Percentiles rank a stretch among this genome's conserved stretches.
phyloP scores from a whole-genome alignment of 1,140 invertebrate species.

The Geopemphigus sp. region DNA sequence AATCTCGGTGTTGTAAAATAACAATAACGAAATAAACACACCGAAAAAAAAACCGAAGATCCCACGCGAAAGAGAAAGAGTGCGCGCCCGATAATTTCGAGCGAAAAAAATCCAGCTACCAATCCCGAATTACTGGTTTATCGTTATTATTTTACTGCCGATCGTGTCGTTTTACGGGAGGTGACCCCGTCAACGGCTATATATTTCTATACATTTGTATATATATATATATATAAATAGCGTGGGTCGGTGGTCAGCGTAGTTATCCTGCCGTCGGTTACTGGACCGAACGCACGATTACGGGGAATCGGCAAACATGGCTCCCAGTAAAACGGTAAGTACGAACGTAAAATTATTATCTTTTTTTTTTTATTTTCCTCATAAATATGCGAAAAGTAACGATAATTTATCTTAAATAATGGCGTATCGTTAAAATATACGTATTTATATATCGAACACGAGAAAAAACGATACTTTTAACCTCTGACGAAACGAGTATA shows the following conservation, averaged over 20 bases:
- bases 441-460: too few relatives aligned
- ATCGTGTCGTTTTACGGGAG: too few relatives aligned
- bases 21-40: too few relatives aligned
- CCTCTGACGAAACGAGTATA: too few relatives aligned
- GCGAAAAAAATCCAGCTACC: not conserved
- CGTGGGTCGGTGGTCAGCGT: too few relatives aligned
- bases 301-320: not conserved
- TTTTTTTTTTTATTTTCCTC: not conserved
- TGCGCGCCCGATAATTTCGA: not conserved
- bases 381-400: too few relatives aligned
- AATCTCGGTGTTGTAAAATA: too few relatives aligned
- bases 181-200: too few relatives aligned
- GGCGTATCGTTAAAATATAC: too few relatives aligned
- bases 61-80: not conserved
- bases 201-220: not conserved
- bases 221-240: not conserved
- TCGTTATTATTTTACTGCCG: not conserved
- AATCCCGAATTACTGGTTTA: not conserved
- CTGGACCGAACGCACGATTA: not conserved
- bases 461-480: too few relatives aligned
- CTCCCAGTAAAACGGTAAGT: not conserved
- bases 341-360: not conserved
- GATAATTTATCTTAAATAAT: too few relatives aligned
- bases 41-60: not conserved
- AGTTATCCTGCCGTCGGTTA: not conserved